A percentile compares a stretch with the other conserved stretches of the same genome.
Evolutionary conservation across 1,140 invertebrate genomes (phyloP).

Genomic region (Leptinotarsa defecta): DNA sequence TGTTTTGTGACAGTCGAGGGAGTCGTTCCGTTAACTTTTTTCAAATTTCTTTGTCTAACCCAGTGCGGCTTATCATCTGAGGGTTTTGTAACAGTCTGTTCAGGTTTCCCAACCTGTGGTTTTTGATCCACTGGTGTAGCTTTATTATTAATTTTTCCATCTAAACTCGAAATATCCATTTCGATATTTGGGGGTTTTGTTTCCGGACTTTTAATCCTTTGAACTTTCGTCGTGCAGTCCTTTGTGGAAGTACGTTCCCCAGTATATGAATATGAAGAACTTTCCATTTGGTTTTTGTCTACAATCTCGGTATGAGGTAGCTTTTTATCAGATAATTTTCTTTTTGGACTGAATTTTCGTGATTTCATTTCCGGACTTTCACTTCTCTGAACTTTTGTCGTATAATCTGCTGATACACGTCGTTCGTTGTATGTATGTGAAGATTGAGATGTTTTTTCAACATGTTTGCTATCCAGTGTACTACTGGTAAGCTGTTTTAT

Average conservation of each 20-base stretch:
- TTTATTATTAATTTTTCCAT: not conserved
- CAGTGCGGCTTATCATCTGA: slow-evolving; percentile 50
- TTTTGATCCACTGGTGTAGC: slow-evolving; percentile 14
- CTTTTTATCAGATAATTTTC: not conserved
- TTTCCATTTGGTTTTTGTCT: not conserved
- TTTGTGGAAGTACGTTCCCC: slow-evolving; percentile 40
- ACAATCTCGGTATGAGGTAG: not conserved
- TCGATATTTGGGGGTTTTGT: slow-evolving; percentile 30
- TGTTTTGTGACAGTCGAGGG: not conserved
- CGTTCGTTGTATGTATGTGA: slow-evolving; percentile 39
- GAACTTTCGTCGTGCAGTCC: slow-evolving; percentile 13
- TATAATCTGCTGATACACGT: slow-evolving; percentile 37
- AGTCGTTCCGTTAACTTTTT: slow-evolving; percentile 42
- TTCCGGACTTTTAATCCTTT: slow-evolving; percentile 21
- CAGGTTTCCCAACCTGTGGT: slow-evolving; percentile 32
- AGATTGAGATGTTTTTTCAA: slow-evolving; percentile 34
- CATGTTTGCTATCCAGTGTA: too few species aligned
- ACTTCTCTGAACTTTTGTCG: slow-evolving; percentile 28
- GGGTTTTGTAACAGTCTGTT: slow-evolving; percentile 34
- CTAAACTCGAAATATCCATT: slow-evolving; percentile 19
- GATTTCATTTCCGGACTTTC: not conserved
- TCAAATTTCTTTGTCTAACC: slow-evolving; percentile 50
- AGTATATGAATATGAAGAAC: slow-evolving; percentile 29
- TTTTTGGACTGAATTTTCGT: slow-evolving; percentile 17
- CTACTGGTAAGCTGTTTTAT: too few species aligned